Evolutionary conservation across 2,888 invertebrate species (phyloP).

Genomic region (Hypomecis atomaria): DNA sequence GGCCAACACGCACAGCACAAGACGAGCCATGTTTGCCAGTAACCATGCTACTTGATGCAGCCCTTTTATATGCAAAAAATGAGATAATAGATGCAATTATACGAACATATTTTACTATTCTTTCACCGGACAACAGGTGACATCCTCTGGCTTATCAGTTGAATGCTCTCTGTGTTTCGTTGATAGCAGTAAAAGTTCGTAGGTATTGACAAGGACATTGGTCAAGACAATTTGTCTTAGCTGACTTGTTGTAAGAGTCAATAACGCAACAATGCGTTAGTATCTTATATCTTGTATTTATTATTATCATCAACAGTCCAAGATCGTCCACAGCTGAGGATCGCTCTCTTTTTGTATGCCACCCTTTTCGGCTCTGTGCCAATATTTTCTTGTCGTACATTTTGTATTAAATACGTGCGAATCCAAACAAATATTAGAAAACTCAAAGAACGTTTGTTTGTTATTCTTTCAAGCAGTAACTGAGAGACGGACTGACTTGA

Average conservation of each 20-base stretch:
- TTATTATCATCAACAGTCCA: too few species aligned
- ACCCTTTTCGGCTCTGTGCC: too few species aligned
- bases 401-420: too few species aligned
- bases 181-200: slow-evolving; percentile 18
- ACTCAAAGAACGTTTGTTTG: too few species aligned
- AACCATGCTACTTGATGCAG: slow-evolving; percentile 36
- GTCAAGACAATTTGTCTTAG: slow-evolving; percentile 37
- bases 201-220: slow-evolving; percentile 44
- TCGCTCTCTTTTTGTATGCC: too few species aligned
- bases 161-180: slow-evolving; percentile 19
- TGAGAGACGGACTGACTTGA: too few species aligned
- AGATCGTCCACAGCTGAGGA: too few species aligned
- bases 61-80: slow-evolving; percentile 51
- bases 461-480: too few species aligned
- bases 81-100: slow-evolving; percentile 31
- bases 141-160: slow-evolving; percentile 25
- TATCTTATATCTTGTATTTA: too few species aligned
- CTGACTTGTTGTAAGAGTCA: not conserved
- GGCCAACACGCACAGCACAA: slow-evolving; percentile 66
- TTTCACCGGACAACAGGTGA: slow-evolving; percentile 22
- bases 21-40: slow-evolving; percentile 68
- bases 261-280: not conserved
- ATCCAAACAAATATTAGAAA: too few species aligned
- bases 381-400: too few species aligned
- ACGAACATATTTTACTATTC: not conserved